phyloP scores from a whole-genome alignment of 2,797 vertebrate genomes.

The Brachyalestes nurse region DNA sequence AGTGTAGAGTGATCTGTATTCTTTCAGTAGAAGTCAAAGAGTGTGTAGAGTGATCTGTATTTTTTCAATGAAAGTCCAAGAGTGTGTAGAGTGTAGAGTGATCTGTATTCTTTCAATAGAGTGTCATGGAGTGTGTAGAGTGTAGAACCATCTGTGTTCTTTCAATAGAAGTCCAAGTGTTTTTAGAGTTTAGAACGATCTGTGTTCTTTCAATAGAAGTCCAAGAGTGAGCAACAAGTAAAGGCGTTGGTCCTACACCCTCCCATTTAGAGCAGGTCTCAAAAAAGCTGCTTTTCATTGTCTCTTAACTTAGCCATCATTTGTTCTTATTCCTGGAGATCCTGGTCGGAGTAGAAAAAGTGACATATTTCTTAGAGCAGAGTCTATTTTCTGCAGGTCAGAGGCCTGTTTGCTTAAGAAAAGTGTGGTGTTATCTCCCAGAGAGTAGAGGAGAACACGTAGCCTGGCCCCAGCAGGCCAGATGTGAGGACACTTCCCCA shows the following conservation, averaged over 20 bases:
- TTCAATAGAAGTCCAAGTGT: too few relatives aligned
- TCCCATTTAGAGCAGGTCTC: neutral
- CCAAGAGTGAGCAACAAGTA: constrained; percentile 63
- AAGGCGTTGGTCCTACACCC: constrained; percentile 77
- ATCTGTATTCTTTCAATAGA: too few relatives aligned
- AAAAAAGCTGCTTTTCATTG: neutral
- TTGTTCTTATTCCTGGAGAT: neutral
- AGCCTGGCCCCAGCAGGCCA: neutral
- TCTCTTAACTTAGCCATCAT: neutral
- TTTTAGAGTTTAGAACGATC: too few relatives aligned
- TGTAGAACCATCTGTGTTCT: too few relatives aligned
- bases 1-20: too few relatives aligned
- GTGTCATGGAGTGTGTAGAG: constrained; percentile 30
- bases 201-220: too few relatives aligned
- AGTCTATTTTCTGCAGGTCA: neutral
- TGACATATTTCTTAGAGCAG: neutral
- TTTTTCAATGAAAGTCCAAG: too few relatives aligned
- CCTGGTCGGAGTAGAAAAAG: neutral
- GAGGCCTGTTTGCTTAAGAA: constrained; percentile 20
- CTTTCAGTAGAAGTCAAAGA: too few relatives aligned
- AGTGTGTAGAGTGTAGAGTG: neutral
- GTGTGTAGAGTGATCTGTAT: too few relatives aligned
- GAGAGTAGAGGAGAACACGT: too few relatives aligned
- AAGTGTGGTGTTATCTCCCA: neutral
- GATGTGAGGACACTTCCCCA: constrained; percentile 6